These are phyloP conservation scores for Sebastes flavidus DNA, from an alignment of 2,797 vertebrate species.

Conservation along the genomic window DNA sequence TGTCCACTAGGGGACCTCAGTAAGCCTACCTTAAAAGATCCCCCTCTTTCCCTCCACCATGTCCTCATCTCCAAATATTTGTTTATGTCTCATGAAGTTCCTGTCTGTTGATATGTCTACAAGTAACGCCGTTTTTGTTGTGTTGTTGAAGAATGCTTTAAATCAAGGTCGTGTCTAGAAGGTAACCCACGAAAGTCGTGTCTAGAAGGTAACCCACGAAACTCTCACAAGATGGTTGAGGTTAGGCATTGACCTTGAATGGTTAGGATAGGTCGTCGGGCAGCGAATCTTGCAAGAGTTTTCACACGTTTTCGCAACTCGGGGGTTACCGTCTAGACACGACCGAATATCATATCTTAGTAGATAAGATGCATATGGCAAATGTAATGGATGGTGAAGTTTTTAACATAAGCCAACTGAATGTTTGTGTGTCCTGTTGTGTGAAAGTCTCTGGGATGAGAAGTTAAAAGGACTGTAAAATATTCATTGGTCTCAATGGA, in stretches of 20 bases:
- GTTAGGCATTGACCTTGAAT: too few relatives aligned
- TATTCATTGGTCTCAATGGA: constrained; percentile 44
- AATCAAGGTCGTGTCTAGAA: neutral
- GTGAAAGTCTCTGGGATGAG: constrained; percentile 2
- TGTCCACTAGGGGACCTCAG: constrained; percentile 57
- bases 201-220: too few relatives aligned
- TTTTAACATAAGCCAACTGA: constrained; percentile 2
- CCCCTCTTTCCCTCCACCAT: neutral
- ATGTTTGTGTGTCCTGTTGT: neutral
- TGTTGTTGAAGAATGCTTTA: neutral
- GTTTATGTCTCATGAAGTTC: neutral
- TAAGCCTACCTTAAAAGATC: neutral
- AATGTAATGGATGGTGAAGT: neutral
- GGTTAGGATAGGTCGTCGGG: too few relatives aligned
- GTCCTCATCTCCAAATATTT: neutral
- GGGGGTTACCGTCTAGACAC: too few relatives aligned
- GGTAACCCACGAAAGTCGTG: too few relatives aligned
- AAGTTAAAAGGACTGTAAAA: constrained; percentile 44
- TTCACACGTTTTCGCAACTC: too few relatives aligned
- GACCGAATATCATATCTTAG: neutral
- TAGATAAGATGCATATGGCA: neutral
- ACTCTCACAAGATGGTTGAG: too few relatives aligned
- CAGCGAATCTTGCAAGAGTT: too few relatives aligned
- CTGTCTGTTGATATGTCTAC: neutral
- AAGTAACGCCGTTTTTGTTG: neutral